phyloP scores from a whole-genome alignment of 2,888 invertebrate genomes.

The Campoplex nolae region DNA sequence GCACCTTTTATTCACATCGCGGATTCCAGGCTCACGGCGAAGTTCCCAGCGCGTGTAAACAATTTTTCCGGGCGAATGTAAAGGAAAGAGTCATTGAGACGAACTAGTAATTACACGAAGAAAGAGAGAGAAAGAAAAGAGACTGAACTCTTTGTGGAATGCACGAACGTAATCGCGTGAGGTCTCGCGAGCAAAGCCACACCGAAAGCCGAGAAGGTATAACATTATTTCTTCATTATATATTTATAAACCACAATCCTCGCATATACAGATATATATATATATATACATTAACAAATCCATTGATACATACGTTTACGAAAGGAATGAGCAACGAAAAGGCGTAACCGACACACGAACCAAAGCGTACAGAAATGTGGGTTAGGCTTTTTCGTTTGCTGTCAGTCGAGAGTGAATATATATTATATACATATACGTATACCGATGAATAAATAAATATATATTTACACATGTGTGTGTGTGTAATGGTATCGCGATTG shows the following conservation, averaged over 20 bases:
- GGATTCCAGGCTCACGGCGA: slow-evolving; percentile 2
- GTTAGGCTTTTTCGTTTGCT: slow-evolving; percentile 25
- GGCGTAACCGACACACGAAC: slow-evolving; percentile 21
- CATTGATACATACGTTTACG: not conserved
- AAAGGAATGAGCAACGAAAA: slow-evolving; percentile 20
- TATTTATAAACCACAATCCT: slow-evolving; percentile 30
- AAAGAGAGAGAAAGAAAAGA: slow-evolving; percentile 9
- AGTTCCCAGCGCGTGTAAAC: slow-evolving; percentile 39
- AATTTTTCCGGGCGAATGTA: slow-evolving; percentile 41
- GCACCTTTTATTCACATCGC: not conserved
- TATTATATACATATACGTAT: not conserved
- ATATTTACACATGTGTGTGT: not conserved
- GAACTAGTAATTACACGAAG: slow-evolving; percentile 17
- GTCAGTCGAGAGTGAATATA: not conserved
- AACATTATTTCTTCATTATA: slow-evolving; percentile 26
- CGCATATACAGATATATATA: not conserved
- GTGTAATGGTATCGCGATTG: not conserved
- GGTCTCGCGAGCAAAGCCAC: slow-evolving; percentile 34
- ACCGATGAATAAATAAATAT: not conserved
- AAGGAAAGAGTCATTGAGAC: slow-evolving; percentile 25
- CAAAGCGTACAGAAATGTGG: not conserved
- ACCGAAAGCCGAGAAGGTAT: slow-evolving; percentile 57
- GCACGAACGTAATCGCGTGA: slow-evolving; percentile 54
- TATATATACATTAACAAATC: not conserved
- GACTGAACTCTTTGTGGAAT: slow-evolving; percentile 38